A percentile compares a stretch with the other conserved stretches of the same genome.
These are phyloP conservation scores for Pampus argenteus DNA, from an alignment of 2,797 vertebrate genomes.

Conservation along the genomic window DNA sequence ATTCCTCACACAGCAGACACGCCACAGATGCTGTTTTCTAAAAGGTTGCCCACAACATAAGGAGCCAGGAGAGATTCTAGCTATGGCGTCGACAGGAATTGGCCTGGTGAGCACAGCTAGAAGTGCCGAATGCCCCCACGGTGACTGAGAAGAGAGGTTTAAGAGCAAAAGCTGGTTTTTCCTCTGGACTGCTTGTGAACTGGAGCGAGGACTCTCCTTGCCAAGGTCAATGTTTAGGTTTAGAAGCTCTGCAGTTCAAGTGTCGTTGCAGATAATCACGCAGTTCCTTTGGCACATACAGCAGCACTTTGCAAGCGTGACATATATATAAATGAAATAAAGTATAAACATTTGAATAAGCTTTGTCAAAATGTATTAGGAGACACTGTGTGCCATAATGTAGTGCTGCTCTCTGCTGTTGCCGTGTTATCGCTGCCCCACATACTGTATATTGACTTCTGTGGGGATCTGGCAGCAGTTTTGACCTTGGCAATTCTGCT, in stretches of 20 bases:
- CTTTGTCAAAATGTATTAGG: neutral
- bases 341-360: conserved; percentile 3
- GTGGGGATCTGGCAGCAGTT: conserved; percentile 37
- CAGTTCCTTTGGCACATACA: no score
- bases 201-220: conserved; percentile 15
- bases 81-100: conserved; percentile 19
- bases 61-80: conserved; percentile 37
- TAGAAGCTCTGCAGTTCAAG: neutral
- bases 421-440: conserved; percentile 34
- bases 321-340: neutral
- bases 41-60: conserved; percentile 17
- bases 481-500: conserved; percentile 52
- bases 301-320: neutral
- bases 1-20: conserved; percentile 36
- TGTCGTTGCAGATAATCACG: neutral
- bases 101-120: conserved; percentile 22
- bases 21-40: conserved; percentile 34
- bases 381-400: neutral
- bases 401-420: conserved; percentile 6
- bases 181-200: conserved; percentile 18
- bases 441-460: conserved; percentile 34
- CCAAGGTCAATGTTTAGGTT: conserved; percentile 14
- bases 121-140: conserved; percentile 28
- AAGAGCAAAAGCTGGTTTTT: conserved; percentile 33
- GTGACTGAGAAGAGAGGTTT: conserved; percentile 12